Conservation (phyloP, 53 echinoderm and acorn worm genomes). For the Paracentrotus lividus region DNA sequence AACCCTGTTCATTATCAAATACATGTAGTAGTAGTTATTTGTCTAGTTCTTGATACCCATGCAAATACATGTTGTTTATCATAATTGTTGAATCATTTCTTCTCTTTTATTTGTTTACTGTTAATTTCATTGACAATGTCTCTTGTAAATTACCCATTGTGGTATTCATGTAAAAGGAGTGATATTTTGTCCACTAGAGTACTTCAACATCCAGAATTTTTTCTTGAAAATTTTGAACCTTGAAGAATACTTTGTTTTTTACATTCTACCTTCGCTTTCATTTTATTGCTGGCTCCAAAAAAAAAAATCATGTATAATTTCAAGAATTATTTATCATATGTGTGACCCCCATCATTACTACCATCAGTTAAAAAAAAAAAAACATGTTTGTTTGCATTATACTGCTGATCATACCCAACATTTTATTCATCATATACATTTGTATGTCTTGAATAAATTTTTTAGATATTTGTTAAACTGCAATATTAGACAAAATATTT, state of each 20-base stretch:
- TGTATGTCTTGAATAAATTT: too few species aligned
- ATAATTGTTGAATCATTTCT: not conserved
- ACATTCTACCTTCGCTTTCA: not conserved
- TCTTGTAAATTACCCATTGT: not conserved
- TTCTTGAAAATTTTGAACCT: not conserved
- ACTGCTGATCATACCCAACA: not conserved
- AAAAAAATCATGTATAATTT: too few species aligned
- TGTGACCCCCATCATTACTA: not conserved
- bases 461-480: too few species aligned
- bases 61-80: not conserved
- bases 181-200: not conserved
- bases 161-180: not conserved
- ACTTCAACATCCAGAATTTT: not conserved
- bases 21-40: not conserved
- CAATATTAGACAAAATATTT: too few species aligned
- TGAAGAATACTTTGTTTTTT: not conserved
- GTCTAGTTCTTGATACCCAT: not conserved
- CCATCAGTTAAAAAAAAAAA: not conserved
- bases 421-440: not conserved
- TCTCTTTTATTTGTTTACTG: not conserved
- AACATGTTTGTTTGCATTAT: not conserved
- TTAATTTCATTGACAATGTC: not conserved
- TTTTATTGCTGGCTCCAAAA: not conserved
- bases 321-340: not conserved
- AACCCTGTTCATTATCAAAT: constrained; percentile 17